phyloP scores from a whole-genome alignment of 2,888 invertebrate genomes.

The Vannuccia rotundouncinata region DNA sequence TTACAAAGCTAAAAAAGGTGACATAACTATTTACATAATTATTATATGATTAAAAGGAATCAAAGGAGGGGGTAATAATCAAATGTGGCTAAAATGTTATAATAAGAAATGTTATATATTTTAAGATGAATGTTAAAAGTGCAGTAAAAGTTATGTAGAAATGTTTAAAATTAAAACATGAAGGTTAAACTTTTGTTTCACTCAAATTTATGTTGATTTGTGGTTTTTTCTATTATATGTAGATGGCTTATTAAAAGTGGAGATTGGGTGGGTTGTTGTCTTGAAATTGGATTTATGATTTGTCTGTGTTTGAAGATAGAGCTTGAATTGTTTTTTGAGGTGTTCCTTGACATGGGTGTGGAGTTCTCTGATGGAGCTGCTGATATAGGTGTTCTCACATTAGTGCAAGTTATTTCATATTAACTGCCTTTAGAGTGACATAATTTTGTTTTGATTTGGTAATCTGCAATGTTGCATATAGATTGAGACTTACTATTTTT shows the following conservation, averaged over 20 bases:
- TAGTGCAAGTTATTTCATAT: constrained; percentile 4
- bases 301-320: constrained; percentile 14
- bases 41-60: no score
- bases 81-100: no score
- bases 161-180: no score
- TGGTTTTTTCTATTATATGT: not conserved
- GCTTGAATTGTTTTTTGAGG: not conserved
- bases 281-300: not conserved
- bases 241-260: not conserved
- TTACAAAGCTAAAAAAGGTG: no score
- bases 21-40: no score
- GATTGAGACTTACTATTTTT: not conserved
- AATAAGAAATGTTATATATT: no score
- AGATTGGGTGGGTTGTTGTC: constrained; percentile 13
- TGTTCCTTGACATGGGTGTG: constrained; percentile 18
- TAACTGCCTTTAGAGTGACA: not conserved
- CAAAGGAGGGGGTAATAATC: no score
- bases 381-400: not conserved
- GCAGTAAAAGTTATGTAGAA: no score
- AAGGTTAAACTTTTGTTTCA: no score
- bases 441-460: constrained; percentile 3
- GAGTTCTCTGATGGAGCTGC: constrained; percentile 7
- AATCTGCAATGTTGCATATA: constrained; percentile 1
- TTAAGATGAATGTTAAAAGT: no score
- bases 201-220: not conserved